Evolutionary conservation across 2,888 invertebrate species (phyloP).

Genomic region (Eudemis profundana): DNA sequence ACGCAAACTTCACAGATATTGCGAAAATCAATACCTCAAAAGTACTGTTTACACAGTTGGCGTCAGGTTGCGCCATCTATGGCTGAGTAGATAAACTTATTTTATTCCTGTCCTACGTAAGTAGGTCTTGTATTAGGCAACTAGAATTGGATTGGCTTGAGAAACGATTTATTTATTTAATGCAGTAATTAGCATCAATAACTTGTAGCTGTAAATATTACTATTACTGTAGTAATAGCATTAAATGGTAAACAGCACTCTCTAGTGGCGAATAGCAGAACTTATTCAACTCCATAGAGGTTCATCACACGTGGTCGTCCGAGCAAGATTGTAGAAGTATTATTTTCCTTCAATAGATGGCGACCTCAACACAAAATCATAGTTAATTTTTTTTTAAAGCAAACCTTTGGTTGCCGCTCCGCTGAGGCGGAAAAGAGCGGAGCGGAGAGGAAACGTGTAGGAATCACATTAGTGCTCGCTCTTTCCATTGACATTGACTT

Average conservation of each 20-base stretch:
- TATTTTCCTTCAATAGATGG: conserved; percentile 21
- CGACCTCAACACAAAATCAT: neutral
- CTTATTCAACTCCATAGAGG: neutral
- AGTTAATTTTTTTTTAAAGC: too few relatives aligned
- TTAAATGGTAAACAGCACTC: neutral
- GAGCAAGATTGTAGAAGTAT: neutral
- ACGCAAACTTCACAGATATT: neutral
- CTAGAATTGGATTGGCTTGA: too few relatives aligned
- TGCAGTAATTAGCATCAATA: neutral
- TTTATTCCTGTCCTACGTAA: neutral
- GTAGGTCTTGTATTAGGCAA: neutral
- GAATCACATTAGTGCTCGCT: too few relatives aligned
- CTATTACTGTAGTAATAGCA: neutral
- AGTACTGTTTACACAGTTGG: neutral
- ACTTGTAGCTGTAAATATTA: neutral
- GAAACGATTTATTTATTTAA: too few relatives aligned
- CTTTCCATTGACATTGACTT: too few relatives aligned
- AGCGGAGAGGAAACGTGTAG: too few relatives aligned
- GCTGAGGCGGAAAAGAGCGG: too few relatives aligned
- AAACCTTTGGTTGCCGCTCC: too few relatives aligned
- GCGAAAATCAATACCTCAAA: conserved; percentile 18
- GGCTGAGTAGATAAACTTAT: conserved; percentile 46
- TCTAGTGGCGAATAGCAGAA: conserved; percentile 46
- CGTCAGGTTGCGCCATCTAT: conserved; percentile 49
- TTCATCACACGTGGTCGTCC: neutral